A percentile compares a stretch with the other conserved stretches of the same genome.
Evolutionary conservation across 1,140 invertebrate genomes (phyloP).

Genomic region (Chymomyza costata): DNA sequence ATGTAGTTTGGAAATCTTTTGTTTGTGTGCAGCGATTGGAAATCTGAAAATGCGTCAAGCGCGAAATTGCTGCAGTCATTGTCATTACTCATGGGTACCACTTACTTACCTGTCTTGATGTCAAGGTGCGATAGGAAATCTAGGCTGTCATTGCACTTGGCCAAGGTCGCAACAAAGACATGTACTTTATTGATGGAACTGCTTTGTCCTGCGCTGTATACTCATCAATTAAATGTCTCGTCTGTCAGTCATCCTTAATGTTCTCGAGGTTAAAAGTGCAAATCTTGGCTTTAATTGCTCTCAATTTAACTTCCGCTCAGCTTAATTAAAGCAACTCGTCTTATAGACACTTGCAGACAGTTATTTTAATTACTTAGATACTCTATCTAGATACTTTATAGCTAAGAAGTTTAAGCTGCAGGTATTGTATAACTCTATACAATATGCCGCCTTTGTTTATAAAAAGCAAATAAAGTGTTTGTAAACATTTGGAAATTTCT

Average conservation of each 20-base stretch:
- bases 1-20: constrained; percentile 4
- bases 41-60: no score
- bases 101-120: background rate
- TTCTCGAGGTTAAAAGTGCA: constrained; percentile 31
- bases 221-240: constrained; percentile 10
- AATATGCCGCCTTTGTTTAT: background rate
- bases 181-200: no score
- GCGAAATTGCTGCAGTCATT: constrained; percentile 1
- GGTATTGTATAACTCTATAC: no score
- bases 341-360: no score
- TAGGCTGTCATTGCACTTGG: no score
- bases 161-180: no score
- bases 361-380: no score
- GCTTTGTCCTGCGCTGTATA: constrained; percentile 14
- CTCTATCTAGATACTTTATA: no score
- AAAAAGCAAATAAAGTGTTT: constrained; percentile 21
- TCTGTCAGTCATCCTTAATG: constrained; percentile 35
- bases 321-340: constrained; percentile 41
- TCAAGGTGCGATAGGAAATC: background rate
- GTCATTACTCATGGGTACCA: constrained; percentile 3
- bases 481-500: constrained; percentile 44
- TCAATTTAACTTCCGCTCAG: constrained; percentile 67
- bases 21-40: constrained; percentile 8
- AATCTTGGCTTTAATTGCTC: constrained; percentile 55
- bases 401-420: no score